phyloP scores from a whole-genome alignment of 2,113 vertebrate genomes.

The Syngnathus scovelli region DNA sequence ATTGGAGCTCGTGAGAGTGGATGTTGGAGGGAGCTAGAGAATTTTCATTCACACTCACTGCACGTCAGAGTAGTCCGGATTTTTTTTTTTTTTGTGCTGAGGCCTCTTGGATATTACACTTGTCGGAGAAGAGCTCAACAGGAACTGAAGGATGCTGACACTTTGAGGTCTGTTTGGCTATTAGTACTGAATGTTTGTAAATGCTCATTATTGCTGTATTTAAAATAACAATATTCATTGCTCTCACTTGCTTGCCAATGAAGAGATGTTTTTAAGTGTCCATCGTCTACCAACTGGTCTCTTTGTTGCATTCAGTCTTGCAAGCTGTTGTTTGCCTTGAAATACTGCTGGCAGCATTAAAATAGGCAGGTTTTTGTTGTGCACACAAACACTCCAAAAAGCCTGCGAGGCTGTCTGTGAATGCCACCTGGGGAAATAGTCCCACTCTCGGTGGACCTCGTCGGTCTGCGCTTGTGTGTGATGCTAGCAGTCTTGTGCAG shows the following conservation, averaged over 20 bases:
- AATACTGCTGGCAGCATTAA: conserved; percentile 33
- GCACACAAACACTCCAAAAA: conserved; percentile 41
- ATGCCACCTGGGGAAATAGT: conserved; percentile 49
- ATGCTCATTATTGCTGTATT: not conserved
- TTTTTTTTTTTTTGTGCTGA: conserved; percentile 24
- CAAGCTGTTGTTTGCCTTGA: conserved; percentile 39
- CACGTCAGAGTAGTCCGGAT: conserved; percentile 27
- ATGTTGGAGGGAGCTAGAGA: conserved; percentile 34
- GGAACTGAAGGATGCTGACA: conserved; percentile 17
- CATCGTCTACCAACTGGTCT: conserved; percentile 1
- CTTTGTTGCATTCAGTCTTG: conserved; percentile 11
- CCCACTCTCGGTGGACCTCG: conserved; percentile 45
- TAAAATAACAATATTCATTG: not conserved
- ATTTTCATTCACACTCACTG: conserved; percentile 22
- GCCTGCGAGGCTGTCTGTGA: conserved; percentile 16
- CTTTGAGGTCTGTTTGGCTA: conserved; percentile 51
- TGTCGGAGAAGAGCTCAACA: conserved; percentile 20
- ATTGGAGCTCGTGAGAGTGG: conserved; percentile 56
- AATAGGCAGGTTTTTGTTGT: conserved; percentile 25
- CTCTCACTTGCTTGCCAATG: not conserved
- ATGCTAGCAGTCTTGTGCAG: conserved; percentile 5
- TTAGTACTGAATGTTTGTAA: not conserved
- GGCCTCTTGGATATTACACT: conserved; percentile 38
- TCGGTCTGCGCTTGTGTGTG: conserved; percentile 17
- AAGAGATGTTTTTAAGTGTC: not conserved